These are phyloP conservation scores for Anser cygnoides DNA, from an alignment of 2,113 vertebrate species.

Conservation along the genomic window DNA sequence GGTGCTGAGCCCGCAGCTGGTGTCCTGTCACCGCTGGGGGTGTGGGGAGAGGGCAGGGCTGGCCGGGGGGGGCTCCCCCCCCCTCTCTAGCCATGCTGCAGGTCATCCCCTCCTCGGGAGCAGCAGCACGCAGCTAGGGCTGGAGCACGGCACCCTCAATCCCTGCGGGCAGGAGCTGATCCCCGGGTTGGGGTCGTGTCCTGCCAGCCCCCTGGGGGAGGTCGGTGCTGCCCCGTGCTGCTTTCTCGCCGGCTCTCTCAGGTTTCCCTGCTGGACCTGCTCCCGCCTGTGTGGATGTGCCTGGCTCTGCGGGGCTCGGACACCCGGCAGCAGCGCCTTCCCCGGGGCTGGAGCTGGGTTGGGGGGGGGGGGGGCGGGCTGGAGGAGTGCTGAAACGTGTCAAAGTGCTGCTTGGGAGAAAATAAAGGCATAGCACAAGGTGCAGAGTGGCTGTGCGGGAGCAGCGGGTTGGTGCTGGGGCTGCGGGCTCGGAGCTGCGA, in stretches of 20 bases:
- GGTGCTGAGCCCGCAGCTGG: neutral
- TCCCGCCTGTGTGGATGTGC: neutral
- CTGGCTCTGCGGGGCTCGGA: neutral
- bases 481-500: neutral
- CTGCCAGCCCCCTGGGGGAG: neutral
- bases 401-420: neutral
- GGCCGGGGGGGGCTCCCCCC: neutral
- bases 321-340: neutral
- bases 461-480: neutral
- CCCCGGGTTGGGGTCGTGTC: neutral
- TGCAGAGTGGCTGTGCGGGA: neutral
- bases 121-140: neutral
- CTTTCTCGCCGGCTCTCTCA: neutral
- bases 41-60: neutral
- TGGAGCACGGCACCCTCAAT: neutral
- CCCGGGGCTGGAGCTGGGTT: neutral
- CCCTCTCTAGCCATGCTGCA: rapidly evolving
- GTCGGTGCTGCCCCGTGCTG: neutral
- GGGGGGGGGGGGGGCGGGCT: neutral
- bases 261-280: rapidly evolving
- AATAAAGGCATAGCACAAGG: constrained; percentile 37
- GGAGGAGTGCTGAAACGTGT: neutral
- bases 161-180: neutral
- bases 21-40: neutral
- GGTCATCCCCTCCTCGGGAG: neutral